A percentile compares a stretch with the other conserved stretches of the same genome.
Evolutionary conservation across 1,140 invertebrate species (phyloP).

Genomic region (Gryllus bimaculatus): DNA sequence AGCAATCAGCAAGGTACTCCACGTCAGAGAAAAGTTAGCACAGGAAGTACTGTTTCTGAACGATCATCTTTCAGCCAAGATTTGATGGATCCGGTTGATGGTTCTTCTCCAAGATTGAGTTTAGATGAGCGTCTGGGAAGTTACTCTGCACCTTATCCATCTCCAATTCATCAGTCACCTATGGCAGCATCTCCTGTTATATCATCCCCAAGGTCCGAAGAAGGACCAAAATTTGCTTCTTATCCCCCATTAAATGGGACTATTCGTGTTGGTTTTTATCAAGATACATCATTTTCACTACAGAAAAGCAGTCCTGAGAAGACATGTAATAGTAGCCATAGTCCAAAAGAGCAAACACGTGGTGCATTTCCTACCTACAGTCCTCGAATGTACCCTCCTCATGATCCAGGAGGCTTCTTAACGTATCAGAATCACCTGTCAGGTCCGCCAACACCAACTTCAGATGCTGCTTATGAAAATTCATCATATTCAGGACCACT

Average conservation of each 20-base stretch:
- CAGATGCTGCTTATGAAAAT: conserved; percentile 13
- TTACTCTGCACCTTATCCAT: conserved; percentile 53
- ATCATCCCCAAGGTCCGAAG: conserved; percentile 45
- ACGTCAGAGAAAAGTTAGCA: conserved; percentile 52
- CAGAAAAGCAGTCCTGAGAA: conserved; percentile 53
- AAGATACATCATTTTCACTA: conserved; percentile 52
- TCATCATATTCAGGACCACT: background rate
- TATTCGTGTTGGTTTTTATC: conserved; percentile 66
- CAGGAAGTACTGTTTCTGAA: conserved; percentile 62
- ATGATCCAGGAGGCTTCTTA: conserved; percentile 8
- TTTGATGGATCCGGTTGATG: conserved; percentile 40
- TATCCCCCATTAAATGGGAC: conserved; percentile 56
- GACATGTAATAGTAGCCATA: conserved; percentile 9
- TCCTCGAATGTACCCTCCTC: conserved; percentile 10
- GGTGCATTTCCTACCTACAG: background rate
- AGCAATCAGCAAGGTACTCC: conserved; percentile 16
- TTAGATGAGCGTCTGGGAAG: conserved; percentile 44
- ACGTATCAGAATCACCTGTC: conserved; percentile 7
- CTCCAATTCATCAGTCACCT: conserved; percentile 49
- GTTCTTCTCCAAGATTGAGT: conserved; percentile 45
- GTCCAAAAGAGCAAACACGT: conserved; percentile 4
- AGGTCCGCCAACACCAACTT: background rate
- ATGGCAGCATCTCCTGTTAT: conserved; percentile 41
- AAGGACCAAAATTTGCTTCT: conserved; percentile 51
- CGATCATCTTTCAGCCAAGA: conserved; percentile 65